Conservation (phyloP, 2,113 vertebrate genomes). For the Nestor notabilis region DNA sequence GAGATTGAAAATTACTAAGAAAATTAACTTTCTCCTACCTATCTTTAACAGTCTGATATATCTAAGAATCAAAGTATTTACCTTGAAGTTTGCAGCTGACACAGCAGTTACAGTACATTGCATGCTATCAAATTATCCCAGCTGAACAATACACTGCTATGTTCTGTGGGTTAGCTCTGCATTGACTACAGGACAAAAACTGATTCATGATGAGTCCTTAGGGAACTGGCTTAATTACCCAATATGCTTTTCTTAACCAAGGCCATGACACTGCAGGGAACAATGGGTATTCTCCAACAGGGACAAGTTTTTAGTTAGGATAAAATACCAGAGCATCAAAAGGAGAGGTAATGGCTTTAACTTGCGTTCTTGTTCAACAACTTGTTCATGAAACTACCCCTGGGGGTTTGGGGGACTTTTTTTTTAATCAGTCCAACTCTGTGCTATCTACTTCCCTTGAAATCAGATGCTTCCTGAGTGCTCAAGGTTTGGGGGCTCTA, state of each 20-base stretch:
- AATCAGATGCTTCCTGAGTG: neutral
- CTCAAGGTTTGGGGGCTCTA: neutral
- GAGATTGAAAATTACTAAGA: neutral
- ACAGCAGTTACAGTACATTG: neutral
- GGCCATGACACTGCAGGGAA: neutral
- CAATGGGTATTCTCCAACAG: neutral
- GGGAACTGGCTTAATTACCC: neutral
- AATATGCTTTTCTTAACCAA: neutral
- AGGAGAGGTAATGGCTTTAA: neutral
- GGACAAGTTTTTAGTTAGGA: neutral
- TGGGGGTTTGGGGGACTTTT: neutral
- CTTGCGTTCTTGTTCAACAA: neutral
- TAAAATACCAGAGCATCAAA: neutral
- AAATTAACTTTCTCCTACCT: neutral
- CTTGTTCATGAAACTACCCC: neutral
- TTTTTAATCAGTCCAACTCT: neutral
- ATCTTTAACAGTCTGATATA: neutral
- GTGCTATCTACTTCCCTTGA: neutral
- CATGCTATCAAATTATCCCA: neutral
- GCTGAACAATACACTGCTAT: fast-evolving
- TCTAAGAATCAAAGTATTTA: neutral
- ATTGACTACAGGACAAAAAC: neutral
- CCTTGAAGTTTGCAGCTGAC: neutral
- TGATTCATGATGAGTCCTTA: neutral
- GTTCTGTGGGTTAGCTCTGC: neutral